These are phyloP conservation scores for Nasua narica DNA, from an alignment of 2,797 vertebrate genomes.

Conservation along the genomic window DNA sequence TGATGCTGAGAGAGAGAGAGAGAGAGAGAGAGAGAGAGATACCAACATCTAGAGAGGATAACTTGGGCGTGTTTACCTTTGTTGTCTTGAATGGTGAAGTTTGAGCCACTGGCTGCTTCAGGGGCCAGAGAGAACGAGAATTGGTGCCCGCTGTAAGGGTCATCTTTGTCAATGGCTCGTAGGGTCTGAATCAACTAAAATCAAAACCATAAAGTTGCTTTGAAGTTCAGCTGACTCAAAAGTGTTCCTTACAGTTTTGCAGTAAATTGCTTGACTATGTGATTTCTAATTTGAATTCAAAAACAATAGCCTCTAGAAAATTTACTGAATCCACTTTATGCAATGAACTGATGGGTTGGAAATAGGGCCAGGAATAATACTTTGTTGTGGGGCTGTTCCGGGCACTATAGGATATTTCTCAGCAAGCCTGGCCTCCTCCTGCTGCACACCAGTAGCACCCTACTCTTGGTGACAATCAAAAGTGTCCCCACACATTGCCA, in stretches of 20 bases:
- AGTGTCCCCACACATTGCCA: not conserved
- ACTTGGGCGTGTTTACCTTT: constrained; percentile 86
- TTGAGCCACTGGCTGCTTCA: constrained; percentile 90
- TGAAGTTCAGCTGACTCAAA: not conserved
- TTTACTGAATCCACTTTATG: not conserved
- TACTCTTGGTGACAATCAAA: not conserved
- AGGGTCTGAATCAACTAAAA: constrained; percentile 93
- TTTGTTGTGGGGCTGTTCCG: not conserved
- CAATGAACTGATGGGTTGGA: not conserved
- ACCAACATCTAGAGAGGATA: not conserved
- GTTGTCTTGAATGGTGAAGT: constrained; percentile 95
- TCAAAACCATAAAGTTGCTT: constrained; percentile 66
- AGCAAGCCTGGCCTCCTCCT: not conserved
- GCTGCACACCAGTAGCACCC: too few species aligned
- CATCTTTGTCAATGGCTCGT: constrained; percentile 92
- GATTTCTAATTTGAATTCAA: not conserved
- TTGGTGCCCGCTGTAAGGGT: constrained; percentile 90
- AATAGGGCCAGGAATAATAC: not conserved
- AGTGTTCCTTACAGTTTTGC: not conserved
- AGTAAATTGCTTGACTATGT: not conserved
- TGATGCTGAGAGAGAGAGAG: not conserved
- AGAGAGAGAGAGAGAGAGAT: not conserved
- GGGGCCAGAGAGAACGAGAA: constrained; percentile 93
- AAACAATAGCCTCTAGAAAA: not conserved
- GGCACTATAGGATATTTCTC: not conserved